Evolutionary conservation across 2,888 invertebrate genomes (phyloP).

Genomic region (Megamerina dolium): DNA sequence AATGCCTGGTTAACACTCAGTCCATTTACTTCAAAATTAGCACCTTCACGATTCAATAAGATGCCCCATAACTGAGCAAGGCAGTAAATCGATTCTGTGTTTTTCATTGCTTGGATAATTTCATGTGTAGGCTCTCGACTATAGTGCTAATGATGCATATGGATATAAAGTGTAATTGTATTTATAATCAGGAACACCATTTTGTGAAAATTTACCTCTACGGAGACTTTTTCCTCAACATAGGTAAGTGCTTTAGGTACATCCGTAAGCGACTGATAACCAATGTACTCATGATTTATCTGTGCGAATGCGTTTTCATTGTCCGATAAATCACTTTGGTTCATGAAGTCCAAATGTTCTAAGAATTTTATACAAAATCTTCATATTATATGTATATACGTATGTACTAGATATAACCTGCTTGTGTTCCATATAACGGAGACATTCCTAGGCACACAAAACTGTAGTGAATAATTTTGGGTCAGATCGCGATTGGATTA

Average conservation of each 20-base stretch:
- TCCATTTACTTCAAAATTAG: slow-evolving; percentile 66
- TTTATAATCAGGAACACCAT: neutral
- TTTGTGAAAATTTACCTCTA: slow-evolving; percentile 46
- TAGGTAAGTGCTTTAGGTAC: slow-evolving; percentile 78
- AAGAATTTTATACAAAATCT: neutral
- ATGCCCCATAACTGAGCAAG: slow-evolving; percentile 81
- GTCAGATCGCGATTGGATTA: too few species aligned
- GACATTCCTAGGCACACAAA: too few species aligned
- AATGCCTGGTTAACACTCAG: slow-evolving; percentile 62
- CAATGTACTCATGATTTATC: slow-evolving; percentile 84
- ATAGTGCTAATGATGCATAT: slow-evolving; percentile 50
- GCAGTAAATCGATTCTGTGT: slow-evolving; percentile 67
- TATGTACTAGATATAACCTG: too few species aligned
- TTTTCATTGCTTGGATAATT: slow-evolving; percentile 65
- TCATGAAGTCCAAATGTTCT: slow-evolving; percentile 97
- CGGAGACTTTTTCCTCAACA: slow-evolving; percentile 58
- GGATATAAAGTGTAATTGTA: neutral
- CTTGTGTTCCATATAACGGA: too few species aligned
- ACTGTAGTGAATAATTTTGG: too few species aligned
- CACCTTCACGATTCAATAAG: slow-evolving; percentile 73
- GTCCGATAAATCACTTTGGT: slow-evolving; percentile 67
- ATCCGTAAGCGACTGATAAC: slow-evolving; percentile 92
- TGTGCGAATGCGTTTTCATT: slow-evolving; percentile 81
- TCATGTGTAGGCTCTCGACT: slow-evolving; percentile 64
- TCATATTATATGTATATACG: too few species aligned